Base-by-base conservation (phyloP, 2,797 vertebrate species). In the Myotis findleyi region DNA sequence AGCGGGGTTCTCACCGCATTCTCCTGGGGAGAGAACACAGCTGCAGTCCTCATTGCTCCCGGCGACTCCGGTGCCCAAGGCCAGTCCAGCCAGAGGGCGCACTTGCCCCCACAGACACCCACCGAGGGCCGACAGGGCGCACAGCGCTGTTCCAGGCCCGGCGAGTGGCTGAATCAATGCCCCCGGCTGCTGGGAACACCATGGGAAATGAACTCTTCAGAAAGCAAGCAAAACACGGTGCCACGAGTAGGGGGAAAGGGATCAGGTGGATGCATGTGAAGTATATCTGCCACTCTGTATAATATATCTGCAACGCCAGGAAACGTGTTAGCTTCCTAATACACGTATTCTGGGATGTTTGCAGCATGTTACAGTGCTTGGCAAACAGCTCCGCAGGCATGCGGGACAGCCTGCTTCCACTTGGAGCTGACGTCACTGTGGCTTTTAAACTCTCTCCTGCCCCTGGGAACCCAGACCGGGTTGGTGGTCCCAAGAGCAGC, bases 291-390 rank as follows among this genome's bases (percentile, higher is more conserved):
- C 53, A 77, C 76, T 41, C 68, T 62, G 80, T 87, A 7, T 64
- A 91, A 87, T 93, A 66, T 85, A 27, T 93, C 93, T 93, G 88
- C 93, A 83, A 76, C 76, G 89, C 68, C 87, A 96, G 86, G 77
- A 87, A 94, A 96, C 96, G 83, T 95, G 94, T 96, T 95, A 92
- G 93, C 87, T 94, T 96, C 84, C 47, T 91, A 93, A 84, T 72
- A 62, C 44, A 88, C 59, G 51, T 92, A 81, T 96, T 95, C 95
- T 87, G 87, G 47, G 71, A 90, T 94, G 66, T 96, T 96, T 96
- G 93, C 91, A 95, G 96, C 95, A 93, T 30, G 49, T 90, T 87
- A 23, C n/a, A 27, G 53, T 10, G 8, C 91, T 94, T 14, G 1
- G 92, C 69, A 94, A 90, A 93, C 33, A 75, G 77, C 82, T 79